Base-by-base conservation (phyloP, 2,113 vertebrate genomes). In the Calidris pygmaea region DNA sequence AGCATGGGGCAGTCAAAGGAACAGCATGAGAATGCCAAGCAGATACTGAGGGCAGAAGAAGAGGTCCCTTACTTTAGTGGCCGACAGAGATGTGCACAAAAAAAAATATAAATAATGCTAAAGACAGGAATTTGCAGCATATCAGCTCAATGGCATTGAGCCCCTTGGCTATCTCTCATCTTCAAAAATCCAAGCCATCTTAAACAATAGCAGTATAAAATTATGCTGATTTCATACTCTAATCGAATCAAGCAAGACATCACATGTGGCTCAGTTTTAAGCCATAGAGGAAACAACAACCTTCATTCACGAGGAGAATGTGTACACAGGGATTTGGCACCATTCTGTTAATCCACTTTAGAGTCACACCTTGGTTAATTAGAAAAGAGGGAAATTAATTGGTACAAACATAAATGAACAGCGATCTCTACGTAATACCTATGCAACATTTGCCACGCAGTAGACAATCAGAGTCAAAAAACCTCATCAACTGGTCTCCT, bases 351-450 rank as follows among this genome's bases (percentile, higher is more conserved):
- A 95, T 84, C 68, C 56, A 67, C 68, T 93, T 92, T 67, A 87
- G 43, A 74, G 55, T 84, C 83, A 90, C 60, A 92, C 73, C 84
- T 95, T 55, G 41, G 39, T 88, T 92, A 95, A 93, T 94, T 81
- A 62, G 87, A 82, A 73, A 92, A 87, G 20, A 52, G 47, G 13
- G 55, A 96, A 95, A 94, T 80, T 58, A 92, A 80, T 77, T 81
- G 41, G 20, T 34, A 43, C 41, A 84, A 95, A 86, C 34, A 72
- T 29, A 93, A 90, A 90, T 47, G 59, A 89, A 72, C 50, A 71
- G 56, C 7, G 27, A 89, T 89, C 43, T 84, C 67, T 73, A 12
- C 21, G 29, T 45, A 93, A 66, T 74, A 89, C 23, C 55, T 67
- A 17, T 23, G 52, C 47, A 78, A 43, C 21, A 15, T 66, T 77